These are phyloP conservation scores for Drosophila paramelanica DNA, from an alignment of 2,888 invertebrate genomes.

Conservation along the genomic window DNA sequence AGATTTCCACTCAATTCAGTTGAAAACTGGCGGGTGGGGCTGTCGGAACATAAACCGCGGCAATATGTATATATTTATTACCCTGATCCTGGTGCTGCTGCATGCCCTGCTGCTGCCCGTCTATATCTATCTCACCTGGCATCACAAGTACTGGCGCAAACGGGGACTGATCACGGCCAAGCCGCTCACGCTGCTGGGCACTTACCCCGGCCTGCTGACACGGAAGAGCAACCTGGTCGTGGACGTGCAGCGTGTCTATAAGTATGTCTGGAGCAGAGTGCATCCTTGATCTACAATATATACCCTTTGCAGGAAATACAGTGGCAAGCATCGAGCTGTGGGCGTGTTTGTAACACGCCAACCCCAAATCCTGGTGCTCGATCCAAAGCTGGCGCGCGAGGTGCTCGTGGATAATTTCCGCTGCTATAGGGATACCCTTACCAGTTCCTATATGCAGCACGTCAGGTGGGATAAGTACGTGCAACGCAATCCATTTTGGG, in stretches of 20 bases:
- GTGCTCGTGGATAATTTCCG: conserved; percentile 84
- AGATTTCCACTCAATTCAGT: conserved; percentile 26
- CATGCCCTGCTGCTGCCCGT: conserved; percentile 58
- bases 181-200: conserved; percentile 83
- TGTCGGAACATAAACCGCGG: conserved; percentile 72
- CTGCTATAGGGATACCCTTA: conserved; percentile 77
- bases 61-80: conserved; percentile 46
- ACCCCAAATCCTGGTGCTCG: conserved; percentile 83
- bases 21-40: conserved; percentile 39
- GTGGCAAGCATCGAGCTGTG: conserved; percentile 76
- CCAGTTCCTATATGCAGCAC: conserved; percentile 68
- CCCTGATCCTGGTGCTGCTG: conserved; percentile 41
- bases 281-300: too few relatives aligned
- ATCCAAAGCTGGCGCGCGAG: conserved; percentile 83
- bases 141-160: conserved; percentile 83
- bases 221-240: conserved; percentile 76
- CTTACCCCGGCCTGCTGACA: conserved; percentile 73
- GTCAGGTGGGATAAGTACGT: conserved; percentile 85
- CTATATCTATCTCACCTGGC: conserved; percentile 79
- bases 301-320: conserved; percentile 71
- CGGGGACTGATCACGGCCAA: conserved; percentile 82
- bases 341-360: conserved; percentile 83
- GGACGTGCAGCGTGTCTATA: conserved; percentile 83
- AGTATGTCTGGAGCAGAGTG: conserved; percentile 66
- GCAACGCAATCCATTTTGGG: conserved; percentile 85